A percentile compares a stretch with the other conserved stretches of the same genome.
phyloP scores from a whole-genome alignment of 2,797 vertebrate species.

The Aulostomus chinensis region DNA sequence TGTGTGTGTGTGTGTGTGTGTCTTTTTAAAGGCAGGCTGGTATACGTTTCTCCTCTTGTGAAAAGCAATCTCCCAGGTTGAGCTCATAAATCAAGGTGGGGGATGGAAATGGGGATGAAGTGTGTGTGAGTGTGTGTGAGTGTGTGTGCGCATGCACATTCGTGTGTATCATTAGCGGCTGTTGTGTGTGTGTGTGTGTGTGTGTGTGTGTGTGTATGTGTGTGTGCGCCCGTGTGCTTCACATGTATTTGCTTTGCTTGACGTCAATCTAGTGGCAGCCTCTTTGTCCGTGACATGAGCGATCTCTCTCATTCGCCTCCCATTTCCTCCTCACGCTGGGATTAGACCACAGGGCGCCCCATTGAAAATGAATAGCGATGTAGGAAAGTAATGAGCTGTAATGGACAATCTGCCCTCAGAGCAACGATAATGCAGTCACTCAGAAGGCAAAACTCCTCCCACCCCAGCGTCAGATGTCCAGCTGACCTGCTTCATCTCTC shows the following conservation, averaged over 20 bases:
- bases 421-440: slow-evolving; percentile 48
- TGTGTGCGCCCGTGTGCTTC: neutral
- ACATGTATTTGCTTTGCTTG: slow-evolving; percentile 31
- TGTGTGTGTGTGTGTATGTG: neutral
- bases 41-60: slow-evolving; percentile 61
- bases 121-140: slow-evolving; percentile 10
- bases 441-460: slow-evolving; percentile 44
- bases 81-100: slow-evolving; percentile 74
- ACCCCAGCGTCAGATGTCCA: too few relatives aligned
- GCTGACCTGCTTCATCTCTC: slow-evolving; percentile 30
- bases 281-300: slow-evolving; percentile 34
- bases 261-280: slow-evolving; percentile 16
- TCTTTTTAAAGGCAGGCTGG: slow-evolving; percentile 39
- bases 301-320: slow-evolving; percentile 31
- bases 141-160: slow-evolving; percentile 2
- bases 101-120: slow-evolving; percentile 54
- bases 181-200: slow-evolving; percentile 1
- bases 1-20: slow-evolving; percentile 30
- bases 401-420: slow-evolving; percentile 63
- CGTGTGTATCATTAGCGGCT: too few relatives aligned
- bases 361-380: slow-evolving; percentile 62
- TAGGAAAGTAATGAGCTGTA: slow-evolving; percentile 69
- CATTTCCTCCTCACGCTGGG: slow-evolving; percentile 44
- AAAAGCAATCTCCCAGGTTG: slow-evolving; percentile 74
- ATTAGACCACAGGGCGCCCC: slow-evolving; percentile 54